phyloP scores from a whole-genome alignment of 2,113 vertebrate genomes.

The Telmatochromis sp. region DNA sequence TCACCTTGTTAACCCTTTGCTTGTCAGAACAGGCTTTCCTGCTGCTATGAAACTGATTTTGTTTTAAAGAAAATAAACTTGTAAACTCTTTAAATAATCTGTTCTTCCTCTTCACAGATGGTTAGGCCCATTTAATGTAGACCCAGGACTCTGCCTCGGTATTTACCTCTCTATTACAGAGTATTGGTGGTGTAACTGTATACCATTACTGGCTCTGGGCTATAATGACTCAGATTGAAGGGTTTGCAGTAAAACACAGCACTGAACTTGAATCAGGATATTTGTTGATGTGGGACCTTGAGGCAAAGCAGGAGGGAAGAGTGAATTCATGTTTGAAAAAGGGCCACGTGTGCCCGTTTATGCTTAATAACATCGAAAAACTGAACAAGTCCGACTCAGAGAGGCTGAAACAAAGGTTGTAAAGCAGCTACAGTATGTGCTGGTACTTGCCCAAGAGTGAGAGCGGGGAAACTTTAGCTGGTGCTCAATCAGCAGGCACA shows the following conservation, averaged over 20 bases:
- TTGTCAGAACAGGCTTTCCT: neutral
- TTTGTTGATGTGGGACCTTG: slow-evolving; percentile 8
- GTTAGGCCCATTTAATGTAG: neutral
- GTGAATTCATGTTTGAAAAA: slow-evolving; percentile 15
- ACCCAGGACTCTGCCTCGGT: slow-evolving; percentile 15
- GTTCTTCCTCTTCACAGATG: neutral
- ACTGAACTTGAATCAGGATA: slow-evolving; percentile 6
- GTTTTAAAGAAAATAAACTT: neutral
- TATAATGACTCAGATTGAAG: slow-evolving; percentile 65
- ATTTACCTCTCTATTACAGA: slow-evolving; percentile 70
- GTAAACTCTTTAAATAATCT: neutral
- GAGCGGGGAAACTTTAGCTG: slow-evolving; percentile 44
- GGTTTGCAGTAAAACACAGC: slow-evolving; percentile 44
- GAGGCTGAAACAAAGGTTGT: neutral
- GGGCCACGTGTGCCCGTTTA: neutral
- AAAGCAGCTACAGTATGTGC: slow-evolving; percentile 39
- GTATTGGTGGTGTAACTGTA: slow-evolving; percentile 52
- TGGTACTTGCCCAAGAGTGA: slow-evolving; percentile 52
- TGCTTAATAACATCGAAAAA: neutral
- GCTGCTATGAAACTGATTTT: neutral
- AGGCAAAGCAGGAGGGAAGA: neutral
- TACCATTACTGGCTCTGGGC: slow-evolving; percentile 63
- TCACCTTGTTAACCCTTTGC: slow-evolving; percentile 45
- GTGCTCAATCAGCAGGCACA: slow-evolving; percentile 41
- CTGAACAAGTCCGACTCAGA: neutral